Conservation (phyloP, 2,113 vertebrate species). For the Paracanthobrama guichenoti region DNA sequence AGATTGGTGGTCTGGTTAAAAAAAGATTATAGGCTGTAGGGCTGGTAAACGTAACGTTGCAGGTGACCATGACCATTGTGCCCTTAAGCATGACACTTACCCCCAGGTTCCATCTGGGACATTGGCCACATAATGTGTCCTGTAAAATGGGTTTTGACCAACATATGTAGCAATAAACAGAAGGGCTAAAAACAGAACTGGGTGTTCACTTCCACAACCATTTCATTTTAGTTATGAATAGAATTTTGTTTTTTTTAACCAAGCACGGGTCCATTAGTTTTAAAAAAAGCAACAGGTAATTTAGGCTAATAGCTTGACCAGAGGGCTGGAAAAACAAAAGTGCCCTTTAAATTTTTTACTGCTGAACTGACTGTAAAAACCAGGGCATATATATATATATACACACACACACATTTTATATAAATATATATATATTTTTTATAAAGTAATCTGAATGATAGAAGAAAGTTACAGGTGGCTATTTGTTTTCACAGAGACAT, state of each 20-base stretch:
- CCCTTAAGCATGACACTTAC: background rate
- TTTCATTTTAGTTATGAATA: background rate
- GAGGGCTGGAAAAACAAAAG: background rate
- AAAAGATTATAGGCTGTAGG: background rate
- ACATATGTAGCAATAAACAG: background rate
- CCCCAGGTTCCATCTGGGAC: background rate
- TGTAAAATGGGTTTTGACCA: background rate
- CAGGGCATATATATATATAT: too few species aligned
- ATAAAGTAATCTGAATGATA: background rate
- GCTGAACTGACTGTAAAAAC: background rate
- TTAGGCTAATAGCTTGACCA: constrained; percentile 6
- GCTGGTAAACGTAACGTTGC: background rate
- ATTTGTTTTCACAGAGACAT: background rate
- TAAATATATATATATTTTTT: too few species aligned
- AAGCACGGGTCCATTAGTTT: background rate
- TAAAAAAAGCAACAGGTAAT: background rate
- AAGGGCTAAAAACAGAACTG: constrained; percentile 35
- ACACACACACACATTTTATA: too few species aligned
- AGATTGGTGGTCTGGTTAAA: background rate
- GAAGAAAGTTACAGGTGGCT: background rate
- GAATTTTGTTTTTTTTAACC: background rate
- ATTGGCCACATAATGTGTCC: background rate
- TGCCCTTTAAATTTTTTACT: background rate
- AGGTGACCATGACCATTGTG: background rate
- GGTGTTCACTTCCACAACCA: constrained; percentile 46